Evolutionary conservation across 1,140 invertebrate genomes (phyloP).

Genomic region (Halictus rubicundus): DNA sequence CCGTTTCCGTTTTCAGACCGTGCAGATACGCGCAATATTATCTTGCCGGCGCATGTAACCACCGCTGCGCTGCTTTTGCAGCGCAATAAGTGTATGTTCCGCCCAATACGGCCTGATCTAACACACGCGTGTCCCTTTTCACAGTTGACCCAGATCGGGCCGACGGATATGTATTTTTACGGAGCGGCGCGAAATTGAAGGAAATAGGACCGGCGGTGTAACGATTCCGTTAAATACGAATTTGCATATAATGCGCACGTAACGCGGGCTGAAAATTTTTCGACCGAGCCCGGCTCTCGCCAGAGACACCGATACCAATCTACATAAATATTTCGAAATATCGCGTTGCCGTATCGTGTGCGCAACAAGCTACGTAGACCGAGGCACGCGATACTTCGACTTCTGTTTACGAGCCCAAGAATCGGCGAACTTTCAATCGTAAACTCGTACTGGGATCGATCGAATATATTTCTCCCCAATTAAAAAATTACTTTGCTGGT

Average conservation of each 20-base stretch:
- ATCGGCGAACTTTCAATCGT: not conserved
- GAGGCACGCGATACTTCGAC: not conserved
- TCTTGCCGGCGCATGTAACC: constrained; percentile 27
- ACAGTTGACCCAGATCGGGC: constrained; percentile 50
- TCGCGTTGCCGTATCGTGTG: constrained; percentile 24
- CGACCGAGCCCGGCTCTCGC: not conserved
- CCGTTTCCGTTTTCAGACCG: constrained; percentile 45
- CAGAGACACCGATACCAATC: constrained; percentile 23
- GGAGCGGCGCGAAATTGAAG: constrained; percentile 44
- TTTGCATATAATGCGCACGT: constrained; percentile 31
- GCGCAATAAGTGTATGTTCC: constrained; percentile 9
- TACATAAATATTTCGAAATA: constrained; percentile 48
- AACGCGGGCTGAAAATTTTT: constrained; percentile 22
- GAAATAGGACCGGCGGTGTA: constrained; percentile 2
- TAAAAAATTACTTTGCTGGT: not conserved
- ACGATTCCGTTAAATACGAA: constrained; percentile 23
- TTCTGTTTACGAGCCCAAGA: constrained; percentile 6
- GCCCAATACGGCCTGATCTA: constrained; percentile 4
- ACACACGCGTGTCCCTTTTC: constrained; percentile 42
- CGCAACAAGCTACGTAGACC: not conserved
- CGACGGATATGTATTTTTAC: constrained; percentile 35
- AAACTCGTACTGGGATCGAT: too few relatives aligned
- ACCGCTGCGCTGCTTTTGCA: constrained; percentile 37
- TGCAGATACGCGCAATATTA: constrained; percentile 58
- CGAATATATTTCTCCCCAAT: not conserved